Percentiles rank a stretch among this genome's conserved stretches.
Evolutionary conservation across 2,797 vertebrate species (phyloP).

Genomic region (Cephalopachus bancanus): DNA sequence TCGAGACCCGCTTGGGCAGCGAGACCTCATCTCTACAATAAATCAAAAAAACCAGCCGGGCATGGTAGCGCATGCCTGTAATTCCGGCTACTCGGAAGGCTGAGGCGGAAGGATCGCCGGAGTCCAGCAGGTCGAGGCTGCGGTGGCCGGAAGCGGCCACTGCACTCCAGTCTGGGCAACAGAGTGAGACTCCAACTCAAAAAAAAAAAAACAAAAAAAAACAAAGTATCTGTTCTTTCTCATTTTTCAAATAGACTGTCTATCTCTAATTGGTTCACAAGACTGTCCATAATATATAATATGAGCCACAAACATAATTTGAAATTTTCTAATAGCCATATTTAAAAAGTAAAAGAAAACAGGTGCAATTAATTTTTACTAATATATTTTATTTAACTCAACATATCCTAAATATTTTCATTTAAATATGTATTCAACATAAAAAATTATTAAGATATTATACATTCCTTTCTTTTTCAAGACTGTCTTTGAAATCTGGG

Average conservation of each 20-base stretch:
- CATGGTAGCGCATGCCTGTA: too few relatives aligned
- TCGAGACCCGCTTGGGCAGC: too few relatives aligned
- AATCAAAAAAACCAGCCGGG: too few relatives aligned
- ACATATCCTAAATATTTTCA: neutral
- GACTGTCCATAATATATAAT: neutral
- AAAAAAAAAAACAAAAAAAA: too few relatives aligned
- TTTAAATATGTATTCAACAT: neutral
- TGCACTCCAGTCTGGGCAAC: too few relatives aligned
- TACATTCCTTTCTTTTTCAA: neutral
- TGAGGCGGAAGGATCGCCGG: too few relatives aligned
- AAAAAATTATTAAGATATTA: neutral
- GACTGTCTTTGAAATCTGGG: neutral
- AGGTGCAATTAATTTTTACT: neutral
- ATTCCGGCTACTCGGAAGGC: too few relatives aligned
- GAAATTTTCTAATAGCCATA: neutral
- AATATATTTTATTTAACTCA: neutral
- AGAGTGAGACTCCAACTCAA: too few relatives aligned
- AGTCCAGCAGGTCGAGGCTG: too few relatives aligned
- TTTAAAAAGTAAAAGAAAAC: neutral
- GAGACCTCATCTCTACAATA: too few relatives aligned
- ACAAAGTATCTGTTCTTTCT: neutral
- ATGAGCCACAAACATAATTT: neutral
- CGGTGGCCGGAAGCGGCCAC: too few relatives aligned
- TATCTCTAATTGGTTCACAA: neutral
- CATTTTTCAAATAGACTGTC: neutral